These are phyloP conservation scores for Urosaurus nigricauda DNA, from an alignment of 2,797 vertebrate genomes.

Conservation along the genomic window DNA sequence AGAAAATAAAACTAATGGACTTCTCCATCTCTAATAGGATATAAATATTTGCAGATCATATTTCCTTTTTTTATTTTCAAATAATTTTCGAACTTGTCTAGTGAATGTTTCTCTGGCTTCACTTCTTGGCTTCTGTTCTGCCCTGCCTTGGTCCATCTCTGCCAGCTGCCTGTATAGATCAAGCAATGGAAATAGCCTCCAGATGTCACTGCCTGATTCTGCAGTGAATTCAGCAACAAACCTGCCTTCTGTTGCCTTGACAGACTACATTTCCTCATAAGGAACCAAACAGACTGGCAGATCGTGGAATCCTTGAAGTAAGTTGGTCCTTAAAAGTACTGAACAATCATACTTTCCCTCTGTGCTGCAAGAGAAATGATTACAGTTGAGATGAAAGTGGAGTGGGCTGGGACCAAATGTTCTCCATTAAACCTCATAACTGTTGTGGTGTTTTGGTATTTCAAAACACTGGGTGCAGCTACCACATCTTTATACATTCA, in stretches of 20 bases:
- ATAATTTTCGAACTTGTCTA: background rate
- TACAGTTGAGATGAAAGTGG: slow-evolving; percentile 51
- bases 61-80: background rate
- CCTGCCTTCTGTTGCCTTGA: background rate
- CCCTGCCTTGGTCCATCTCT: background rate
- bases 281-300: slow-evolving; percentile 26
- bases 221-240: background rate
- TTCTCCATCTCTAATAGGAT: too few relatives aligned
- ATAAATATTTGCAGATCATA: background rate
- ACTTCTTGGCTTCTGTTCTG: background rate
- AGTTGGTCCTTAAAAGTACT: slow-evolving; percentile 64
- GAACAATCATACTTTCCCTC: slow-evolving; percentile 67
- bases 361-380: slow-evolving; percentile 66
- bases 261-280: background rate
- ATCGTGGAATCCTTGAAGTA: slow-evolving; percentile 46
- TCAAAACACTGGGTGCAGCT: slow-evolving; percentile 64
- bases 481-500: slow-evolving; percentile 58
- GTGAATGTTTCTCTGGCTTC: background rate
- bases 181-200: background rate
- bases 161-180: background rate
- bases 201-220: too few relatives aligned
- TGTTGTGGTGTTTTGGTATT: slow-evolving; percentile 61
- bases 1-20: background rate
- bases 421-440: slow-evolving; percentile 68
- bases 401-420: slow-evolving; percentile 44